Conservation (phyloP, 2,888 invertebrate genomes). For the Hydriomena furcata region DNA sequence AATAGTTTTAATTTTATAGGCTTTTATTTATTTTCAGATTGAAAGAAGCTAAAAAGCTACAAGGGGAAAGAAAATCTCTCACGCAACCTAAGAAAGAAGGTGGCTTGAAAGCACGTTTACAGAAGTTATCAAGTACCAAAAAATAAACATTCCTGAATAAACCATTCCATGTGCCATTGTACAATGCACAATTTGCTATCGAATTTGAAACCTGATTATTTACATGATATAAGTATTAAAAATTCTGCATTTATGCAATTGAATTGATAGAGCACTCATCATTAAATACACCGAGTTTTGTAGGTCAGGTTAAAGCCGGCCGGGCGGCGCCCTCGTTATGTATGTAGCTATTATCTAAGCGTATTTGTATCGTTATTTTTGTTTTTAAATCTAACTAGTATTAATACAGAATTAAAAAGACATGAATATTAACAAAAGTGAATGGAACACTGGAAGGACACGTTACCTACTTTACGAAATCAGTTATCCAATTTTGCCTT, state of each 20-base stretch:
- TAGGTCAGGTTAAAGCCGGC: too few species aligned
- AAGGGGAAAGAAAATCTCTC: constrained; percentile 80
- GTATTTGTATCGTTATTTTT: too few species aligned
- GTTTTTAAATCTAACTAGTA: too few species aligned
- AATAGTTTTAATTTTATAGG: too few species aligned
- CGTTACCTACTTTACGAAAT: too few species aligned
- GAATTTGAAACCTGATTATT: constrained; percentile 20
- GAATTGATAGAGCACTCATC: neutral
- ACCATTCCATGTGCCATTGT: constrained; percentile 27
- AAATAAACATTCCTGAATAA: constrained; percentile 45
- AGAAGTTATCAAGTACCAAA: constrained; percentile 77
- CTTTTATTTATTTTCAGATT: constrained; percentile 67
- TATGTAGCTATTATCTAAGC: too few species aligned
- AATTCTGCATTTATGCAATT: neutral
- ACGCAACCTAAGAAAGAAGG: constrained; percentile 85
- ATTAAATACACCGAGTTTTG: too few species aligned
- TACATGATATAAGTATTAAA: neutral
- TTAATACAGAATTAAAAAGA: too few species aligned
- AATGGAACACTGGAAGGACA: too few species aligned
- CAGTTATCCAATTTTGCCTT: too few species aligned
- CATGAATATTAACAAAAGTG: too few species aligned
- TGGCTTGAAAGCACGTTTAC: constrained; percentile 86
- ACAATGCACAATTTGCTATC: constrained; percentile 32
- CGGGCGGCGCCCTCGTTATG: too few species aligned
- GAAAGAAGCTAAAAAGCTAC: constrained; percentile 84